Evolutionary conservation across 2,888 invertebrate species (phyloP), one percentile per base, ranked within the genome.

Genomic region (Pyrrhia umbra): DNA sequence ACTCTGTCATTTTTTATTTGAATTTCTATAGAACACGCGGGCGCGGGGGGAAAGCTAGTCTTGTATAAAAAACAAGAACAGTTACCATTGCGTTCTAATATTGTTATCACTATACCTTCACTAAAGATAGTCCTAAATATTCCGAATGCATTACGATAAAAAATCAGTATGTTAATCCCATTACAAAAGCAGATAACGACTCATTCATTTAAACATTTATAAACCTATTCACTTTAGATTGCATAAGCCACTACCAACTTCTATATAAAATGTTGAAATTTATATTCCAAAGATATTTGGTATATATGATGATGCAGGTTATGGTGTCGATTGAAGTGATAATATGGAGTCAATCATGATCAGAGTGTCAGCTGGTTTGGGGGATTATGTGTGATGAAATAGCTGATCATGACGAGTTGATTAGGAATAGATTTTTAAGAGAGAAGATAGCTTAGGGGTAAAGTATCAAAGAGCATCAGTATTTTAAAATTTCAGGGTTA

Each of bases 221-320:
- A 70, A 59, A 56, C 45, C 34, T 54, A 68, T 73, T 67, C 61
- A 71, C 42, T 54, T 61, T 43, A 45, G 25, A 58, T 61, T 34
- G 23, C 43, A 23, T 67, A 66, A 67, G 59, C 43, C 63, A 62
- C 45, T 66, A 57, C 56, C 57, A 54, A 59, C 55, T 67, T 57
- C 25, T 27, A 50, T 50, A 78, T 78, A 74, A 72, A 65, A 74
- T 68, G 18, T 54, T 49, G 42, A 64, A 67, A 72, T 80, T 80
- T 73, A 71, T 79, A 37, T 43, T 42, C 54, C 51, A 69, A 51
- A 55, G 63, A 51, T 58, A 64, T 65, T 74, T 77, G 76, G 76
- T 72, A 82, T 85, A 68, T 74, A 75, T 82, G 85, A 76, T 57
- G 76, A 42, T 34, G 20, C 47, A n/a, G 50, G 58, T 45, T 30